Conservation (phyloP, 1,140 invertebrate species). For the Ostrea edulis region DNA sequence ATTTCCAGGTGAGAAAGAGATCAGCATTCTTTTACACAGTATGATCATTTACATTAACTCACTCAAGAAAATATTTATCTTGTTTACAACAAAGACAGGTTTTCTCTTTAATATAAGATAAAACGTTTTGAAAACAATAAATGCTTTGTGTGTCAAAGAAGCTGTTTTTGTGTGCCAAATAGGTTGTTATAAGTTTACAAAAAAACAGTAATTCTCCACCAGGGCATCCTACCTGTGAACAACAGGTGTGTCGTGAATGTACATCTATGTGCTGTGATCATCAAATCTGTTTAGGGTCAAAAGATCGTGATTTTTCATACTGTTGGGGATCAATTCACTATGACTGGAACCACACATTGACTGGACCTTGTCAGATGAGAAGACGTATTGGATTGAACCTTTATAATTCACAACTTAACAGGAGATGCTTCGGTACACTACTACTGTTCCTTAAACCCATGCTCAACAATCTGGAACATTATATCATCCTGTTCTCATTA, state of each 20-base stretch:
- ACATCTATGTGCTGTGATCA: no score
- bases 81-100: not conserved
- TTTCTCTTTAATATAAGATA: slow-evolving; percentile 12
- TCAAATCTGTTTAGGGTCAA: no score
- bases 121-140: slow-evolving; percentile 4
- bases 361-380: not conserved
- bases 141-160: not conserved
- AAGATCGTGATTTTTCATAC: no score
- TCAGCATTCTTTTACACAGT: not conserved
- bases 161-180: not conserved
- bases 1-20: not conserved
- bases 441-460: not conserved
- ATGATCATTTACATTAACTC: not conserved
- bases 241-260: not conserved
- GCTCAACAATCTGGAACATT: not conserved
- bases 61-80: not conserved
- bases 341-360: no score
- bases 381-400: not conserved
- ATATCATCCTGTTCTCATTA: slow-evolving; percentile 4
- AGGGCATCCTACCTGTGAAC: not conserved
- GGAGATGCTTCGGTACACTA: not conserved
- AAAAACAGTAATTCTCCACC: not conserved
- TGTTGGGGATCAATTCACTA: no score
- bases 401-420: not conserved
- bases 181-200: not conserved